Evolutionary conservation across 2,797 vertebrate genomes (phyloP), one percentile per base, ranked within the genome.

Genomic region (Alosa sapidissima): DNA sequence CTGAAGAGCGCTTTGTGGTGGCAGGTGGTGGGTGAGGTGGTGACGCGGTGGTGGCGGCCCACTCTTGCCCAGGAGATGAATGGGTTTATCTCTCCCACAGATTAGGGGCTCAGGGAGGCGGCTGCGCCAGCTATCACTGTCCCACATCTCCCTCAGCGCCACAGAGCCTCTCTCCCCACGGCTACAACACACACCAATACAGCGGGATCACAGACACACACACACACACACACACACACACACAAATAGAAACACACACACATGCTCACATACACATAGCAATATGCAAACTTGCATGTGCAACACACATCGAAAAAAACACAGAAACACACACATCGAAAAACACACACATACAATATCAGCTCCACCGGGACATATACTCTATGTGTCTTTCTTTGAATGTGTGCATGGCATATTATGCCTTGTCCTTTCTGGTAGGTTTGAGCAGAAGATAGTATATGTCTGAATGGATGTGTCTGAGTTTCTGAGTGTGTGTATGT

Each of bases 31-130:
- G 68, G 13, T 11, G 65, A 33, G 13, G 62, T 11, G 24, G 62
- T 3, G 62, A 24, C 24, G 60, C 7, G 8, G 60, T 9, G 81
- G 54, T 72, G 81, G 55, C 48, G 84, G 49, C 86, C 86, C 89
- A 84, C 87, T 65, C 62, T 24, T 33, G 19, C 81, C 86, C 83
- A 75, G 8, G 51, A 87, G 83, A 84, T 82, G 62, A 81, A 87
- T 81, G 75, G 81, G 83, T 87, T 88, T 84, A 86, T 81, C 81
- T 68, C 33, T 36, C 68, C 33, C 68, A 9, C 13, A 75, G 68
- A 75, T 75, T 75, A 75, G 68, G 68, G 36, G 68, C 36, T 75
- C 68, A 75, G 33, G 36, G 13, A 75, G 68, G 68, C 68, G 2
- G 68, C 68, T 14, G 24, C 68, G 33, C 33, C 36, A 75, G 68